phyloP scores from a whole-genome alignment of 2,888 invertebrate genomes.

The Hydropsyche betteni region DNA sequence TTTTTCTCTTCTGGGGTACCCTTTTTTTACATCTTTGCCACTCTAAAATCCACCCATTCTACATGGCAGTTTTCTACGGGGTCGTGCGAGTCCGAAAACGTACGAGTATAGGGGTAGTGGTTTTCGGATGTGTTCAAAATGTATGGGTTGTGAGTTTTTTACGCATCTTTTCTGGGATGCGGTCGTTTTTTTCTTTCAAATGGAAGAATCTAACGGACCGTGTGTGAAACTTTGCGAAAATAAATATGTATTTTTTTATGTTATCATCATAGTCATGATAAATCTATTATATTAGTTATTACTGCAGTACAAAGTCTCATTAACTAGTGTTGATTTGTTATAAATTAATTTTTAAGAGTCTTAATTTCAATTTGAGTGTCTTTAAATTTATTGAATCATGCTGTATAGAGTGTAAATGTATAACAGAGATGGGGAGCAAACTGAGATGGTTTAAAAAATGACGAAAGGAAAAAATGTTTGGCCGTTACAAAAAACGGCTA shows the following conservation, averaged over 20 bases:
- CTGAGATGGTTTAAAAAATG: conserved; percentile 23
- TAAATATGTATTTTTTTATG: no score
- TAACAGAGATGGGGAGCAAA: conserved; percentile 44
- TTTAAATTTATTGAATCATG: conserved; percentile 20
- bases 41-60: background rate
- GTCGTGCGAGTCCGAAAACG: background rate
- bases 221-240: no score
- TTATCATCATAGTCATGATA: background rate
- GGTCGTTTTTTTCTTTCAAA: conserved; percentile 4
- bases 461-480: conserved; percentile 43
- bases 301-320: no score
- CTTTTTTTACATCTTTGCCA: conserved; percentile 33
- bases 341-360: background rate
- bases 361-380: background rate
- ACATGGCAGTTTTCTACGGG: conserved; percentile 10
- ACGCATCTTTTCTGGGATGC: conserved; percentile 13
- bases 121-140: background rate
- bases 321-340: background rate
- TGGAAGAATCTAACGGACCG: background rate
- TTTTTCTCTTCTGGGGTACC: conserved; percentile 27
- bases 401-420: conserved; percentile 32
- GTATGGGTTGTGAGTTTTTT: conserved; percentile 34
- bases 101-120: no score
- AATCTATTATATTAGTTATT: background rate
- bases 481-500: conserved; percentile 45